These are phyloP conservation scores for Hermodice carunculata DNA, from an alignment of 2,888 invertebrate species.

Conservation along the genomic window DNA sequence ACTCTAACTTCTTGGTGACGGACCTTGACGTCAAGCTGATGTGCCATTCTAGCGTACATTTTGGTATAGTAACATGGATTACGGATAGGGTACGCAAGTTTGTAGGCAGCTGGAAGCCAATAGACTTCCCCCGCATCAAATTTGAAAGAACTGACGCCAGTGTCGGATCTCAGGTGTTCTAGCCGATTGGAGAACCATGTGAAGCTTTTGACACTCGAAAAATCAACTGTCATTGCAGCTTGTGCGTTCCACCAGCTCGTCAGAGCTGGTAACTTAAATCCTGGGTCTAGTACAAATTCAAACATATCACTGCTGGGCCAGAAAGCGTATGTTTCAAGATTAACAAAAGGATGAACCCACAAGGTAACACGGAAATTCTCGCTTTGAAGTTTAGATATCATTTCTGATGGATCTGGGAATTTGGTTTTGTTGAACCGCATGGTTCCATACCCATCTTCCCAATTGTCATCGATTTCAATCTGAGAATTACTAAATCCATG, in stretches of 20 bases:
- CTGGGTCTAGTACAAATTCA: too few relatives aligned
- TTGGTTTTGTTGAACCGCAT: slow-evolving; percentile 79
- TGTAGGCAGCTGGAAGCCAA: slow-evolving; percentile 44
- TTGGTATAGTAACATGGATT: slow-evolving; percentile 50
- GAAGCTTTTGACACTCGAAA: slow-evolving; percentile 84
- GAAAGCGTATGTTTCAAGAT: slow-evolving; percentile 88
- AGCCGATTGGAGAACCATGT: slow-evolving; percentile 83
- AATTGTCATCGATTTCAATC: slow-evolving; percentile 82
- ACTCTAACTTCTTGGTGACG: slow-evolving; percentile 86
- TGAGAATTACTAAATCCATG: slow-evolving; percentile 49
- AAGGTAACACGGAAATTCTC: slow-evolving; percentile 81
- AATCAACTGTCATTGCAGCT: slow-evolving; percentile 80
- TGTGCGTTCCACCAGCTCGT: slow-evolving; percentile 85
- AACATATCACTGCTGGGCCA: too few relatives aligned
- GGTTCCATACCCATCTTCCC: slow-evolving; percentile 90
- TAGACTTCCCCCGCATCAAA: slow-evolving; percentile 79
- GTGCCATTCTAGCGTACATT: slow-evolving; percentile 45
- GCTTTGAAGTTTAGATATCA: slow-evolving; percentile 74
- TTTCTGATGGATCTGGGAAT: slow-evolving; percentile 78
- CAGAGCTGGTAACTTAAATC: slow-evolving; percentile 52
- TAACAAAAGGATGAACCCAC: slow-evolving; percentile 81
- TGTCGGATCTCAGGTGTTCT: slow-evolving; percentile 76
- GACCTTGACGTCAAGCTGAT: slow-evolving; percentile 57
- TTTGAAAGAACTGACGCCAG: slow-evolving; percentile 89
- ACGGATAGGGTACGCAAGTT: slow-evolving; percentile 28